These are phyloP conservation scores for Illadopsis cleaveri DNA, from an alignment of 2,113 vertebrate genomes.

Conservation along the genomic window DNA sequence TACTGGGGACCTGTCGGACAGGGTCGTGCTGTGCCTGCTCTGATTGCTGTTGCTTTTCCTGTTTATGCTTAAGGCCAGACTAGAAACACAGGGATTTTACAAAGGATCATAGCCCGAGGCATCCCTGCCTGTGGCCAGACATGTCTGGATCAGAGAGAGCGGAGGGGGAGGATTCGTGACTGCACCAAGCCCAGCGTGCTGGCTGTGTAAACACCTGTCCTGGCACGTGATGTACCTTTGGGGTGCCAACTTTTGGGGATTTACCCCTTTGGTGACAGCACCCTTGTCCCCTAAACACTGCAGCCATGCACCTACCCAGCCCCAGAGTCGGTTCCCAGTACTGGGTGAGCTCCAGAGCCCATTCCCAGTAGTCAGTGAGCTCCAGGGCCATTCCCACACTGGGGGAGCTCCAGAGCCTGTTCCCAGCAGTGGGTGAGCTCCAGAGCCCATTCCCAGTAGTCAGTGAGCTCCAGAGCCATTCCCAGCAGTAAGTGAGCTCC, in stretches of 20 bases:
- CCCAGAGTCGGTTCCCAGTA: background rate
- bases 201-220: background rate
- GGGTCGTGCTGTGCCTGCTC: background rate
- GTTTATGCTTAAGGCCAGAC: constrained; percentile 53
- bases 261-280: background rate
- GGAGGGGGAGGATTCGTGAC: background rate
- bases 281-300: rapidly evolving
- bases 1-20: background rate
- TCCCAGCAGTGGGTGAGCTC: background rate
- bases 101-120: constrained; percentile 6
- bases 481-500: background rate
- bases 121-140: constrained; percentile 19
- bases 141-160: background rate
- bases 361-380: rapidly evolving
- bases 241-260: background rate
- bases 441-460: background rate
- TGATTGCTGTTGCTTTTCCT: constrained; percentile 20
- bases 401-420: too few species aligned
- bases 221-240: background rate
- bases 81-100: background rate
- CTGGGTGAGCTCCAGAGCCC: background rate
- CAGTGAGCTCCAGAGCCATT: background rate
- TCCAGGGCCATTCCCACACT: background rate
- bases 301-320: rapidly evolving
- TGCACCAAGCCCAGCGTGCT: background rate